Evolutionary conservation across 2,797 vertebrate species (phyloP).

Genomic region (Sphenopsis melanotis): DNA sequence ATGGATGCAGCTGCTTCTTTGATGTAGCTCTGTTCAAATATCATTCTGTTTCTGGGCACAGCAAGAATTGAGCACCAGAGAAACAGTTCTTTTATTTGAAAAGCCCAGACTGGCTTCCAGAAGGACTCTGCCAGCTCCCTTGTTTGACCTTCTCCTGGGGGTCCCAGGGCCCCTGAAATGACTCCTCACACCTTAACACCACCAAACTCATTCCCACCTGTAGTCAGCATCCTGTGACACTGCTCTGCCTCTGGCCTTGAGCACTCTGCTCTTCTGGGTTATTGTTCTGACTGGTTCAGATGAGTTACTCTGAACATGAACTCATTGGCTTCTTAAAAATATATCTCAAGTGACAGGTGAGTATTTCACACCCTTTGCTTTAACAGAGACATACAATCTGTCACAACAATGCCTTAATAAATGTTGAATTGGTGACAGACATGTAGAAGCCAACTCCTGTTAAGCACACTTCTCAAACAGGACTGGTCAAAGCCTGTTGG

Average conservation of each 20-base stretch:
- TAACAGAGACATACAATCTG: not conserved
- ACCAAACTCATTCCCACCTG: not conserved
- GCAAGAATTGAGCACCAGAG: not conserved
- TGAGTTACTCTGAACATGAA: not conserved
- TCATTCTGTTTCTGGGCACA: not conserved
- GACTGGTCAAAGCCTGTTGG: not conserved
- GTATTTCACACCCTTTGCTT: constrained; percentile 24
- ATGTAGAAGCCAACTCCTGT: not conserved
- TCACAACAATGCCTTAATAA: constrained; percentile 26
- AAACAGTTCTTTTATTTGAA: not conserved
- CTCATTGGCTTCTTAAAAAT: not conserved
- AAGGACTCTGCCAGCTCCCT: not conserved
- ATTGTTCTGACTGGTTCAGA: not conserved
- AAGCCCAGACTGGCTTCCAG: not conserved
- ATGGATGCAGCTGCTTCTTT: not conserved
- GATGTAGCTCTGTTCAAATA: not conserved
- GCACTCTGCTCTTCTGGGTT: not conserved
- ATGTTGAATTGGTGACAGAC: constrained; percentile 27
- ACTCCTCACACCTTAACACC: not conserved
- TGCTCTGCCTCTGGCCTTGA: not conserved
- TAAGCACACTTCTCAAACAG: not conserved
- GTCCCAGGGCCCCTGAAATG: not conserved
- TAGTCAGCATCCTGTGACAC: not conserved
- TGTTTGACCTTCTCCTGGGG: not conserved
- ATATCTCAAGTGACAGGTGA: constrained; percentile 26